These are phyloP conservation scores for Leucoraja ocellata DNA, from an alignment of 2,797 vertebrate species.

Conservation along the genomic window DNA sequence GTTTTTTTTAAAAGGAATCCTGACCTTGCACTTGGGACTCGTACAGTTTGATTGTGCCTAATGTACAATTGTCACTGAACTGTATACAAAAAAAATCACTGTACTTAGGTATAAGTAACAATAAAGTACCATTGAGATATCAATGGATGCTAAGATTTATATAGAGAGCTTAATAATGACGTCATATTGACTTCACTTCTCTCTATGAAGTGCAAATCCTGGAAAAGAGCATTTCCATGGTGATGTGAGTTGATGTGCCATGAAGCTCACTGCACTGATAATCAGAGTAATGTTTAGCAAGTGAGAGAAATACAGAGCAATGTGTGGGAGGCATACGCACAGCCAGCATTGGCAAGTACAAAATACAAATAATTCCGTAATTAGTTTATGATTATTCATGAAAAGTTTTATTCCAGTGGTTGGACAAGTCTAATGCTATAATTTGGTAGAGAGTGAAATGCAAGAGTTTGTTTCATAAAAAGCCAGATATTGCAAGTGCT, in stretches of 20 bases:
- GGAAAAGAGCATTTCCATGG: constrained; percentile 27
- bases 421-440: not conserved
- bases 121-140: not conserved
- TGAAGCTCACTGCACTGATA: not conserved
- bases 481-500: not conserved
- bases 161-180: not conserved
- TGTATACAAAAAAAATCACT: no score
- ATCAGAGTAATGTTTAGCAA: not conserved
- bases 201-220: not conserved
- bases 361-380: constrained; percentile 19
- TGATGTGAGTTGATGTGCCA: not conserved
- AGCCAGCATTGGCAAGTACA: not conserved
- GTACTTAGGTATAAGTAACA: no score
- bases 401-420: constrained; percentile 11
- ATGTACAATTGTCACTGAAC: no score
- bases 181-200: constrained; percentile 8
- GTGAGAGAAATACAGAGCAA: not conserved
- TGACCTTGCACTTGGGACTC: not conserved
- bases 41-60: no score
- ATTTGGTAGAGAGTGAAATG: constrained; percentile 8
- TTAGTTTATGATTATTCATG: constrained; percentile 35
- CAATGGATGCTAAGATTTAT: not conserved
- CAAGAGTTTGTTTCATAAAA: not conserved
- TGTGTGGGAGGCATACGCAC: constrained; percentile 14
- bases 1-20: not conserved